phyloP scores from a whole-genome alignment of 2,113 vertebrate genomes.

The Rallus limicola region DNA sequence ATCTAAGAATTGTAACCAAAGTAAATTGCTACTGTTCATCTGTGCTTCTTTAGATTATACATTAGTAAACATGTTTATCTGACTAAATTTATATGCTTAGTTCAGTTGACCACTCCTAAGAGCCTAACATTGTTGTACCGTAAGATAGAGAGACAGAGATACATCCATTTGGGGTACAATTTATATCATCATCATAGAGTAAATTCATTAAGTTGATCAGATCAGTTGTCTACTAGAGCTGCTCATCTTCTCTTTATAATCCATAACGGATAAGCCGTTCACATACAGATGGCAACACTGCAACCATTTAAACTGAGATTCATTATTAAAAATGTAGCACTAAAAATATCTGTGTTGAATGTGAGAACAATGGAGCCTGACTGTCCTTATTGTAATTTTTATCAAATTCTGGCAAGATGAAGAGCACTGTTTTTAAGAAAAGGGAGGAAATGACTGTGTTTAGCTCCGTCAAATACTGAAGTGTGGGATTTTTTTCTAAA shows the following conservation, averaged over 20 bases:
- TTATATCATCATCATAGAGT: not conserved
- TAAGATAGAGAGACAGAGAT: not conserved
- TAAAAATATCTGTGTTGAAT: not conserved
- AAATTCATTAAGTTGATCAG: not conserved
- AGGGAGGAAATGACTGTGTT: not conserved
- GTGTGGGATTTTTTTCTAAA: not conserved
- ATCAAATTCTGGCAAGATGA: not conserved
- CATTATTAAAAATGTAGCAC: not conserved
- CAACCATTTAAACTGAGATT: not conserved
- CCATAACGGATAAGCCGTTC: not conserved
- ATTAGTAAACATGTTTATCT: not conserved
- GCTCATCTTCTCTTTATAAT: not conserved
- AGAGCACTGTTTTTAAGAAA: not conserved
- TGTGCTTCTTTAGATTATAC: not conserved
- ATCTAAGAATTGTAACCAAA: not conserved
- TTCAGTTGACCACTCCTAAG: not conserved
- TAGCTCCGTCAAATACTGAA: not conserved
- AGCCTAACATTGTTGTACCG: fast-evolving
- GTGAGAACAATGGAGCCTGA: not conserved
- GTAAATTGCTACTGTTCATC: not conserved
- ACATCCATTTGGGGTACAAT: not conserved
- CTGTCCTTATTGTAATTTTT: not conserved
- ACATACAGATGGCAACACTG: not conserved
- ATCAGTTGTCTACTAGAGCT: not conserved
- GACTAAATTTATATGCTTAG: not conserved